These are phyloP conservation scores for Gymnarchus niloticus DNA, from an alignment of 2,113 vertebrate genomes.

Conservation along the genomic window DNA sequence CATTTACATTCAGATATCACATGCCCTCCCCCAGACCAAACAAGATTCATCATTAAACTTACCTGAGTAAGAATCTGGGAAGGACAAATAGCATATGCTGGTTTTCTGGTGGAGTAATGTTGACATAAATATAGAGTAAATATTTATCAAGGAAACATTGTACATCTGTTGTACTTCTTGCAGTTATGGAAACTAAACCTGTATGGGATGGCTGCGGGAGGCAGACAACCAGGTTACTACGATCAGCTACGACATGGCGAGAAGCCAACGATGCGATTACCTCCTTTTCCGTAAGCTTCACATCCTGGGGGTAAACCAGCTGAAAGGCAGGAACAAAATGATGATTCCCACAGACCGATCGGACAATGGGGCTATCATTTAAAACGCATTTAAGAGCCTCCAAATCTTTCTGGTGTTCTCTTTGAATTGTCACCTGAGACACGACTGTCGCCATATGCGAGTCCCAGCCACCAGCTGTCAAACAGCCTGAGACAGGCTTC, in stretches of 20 bases:
- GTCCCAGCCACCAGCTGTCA: neutral
- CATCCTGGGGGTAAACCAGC: conserved; percentile 81
- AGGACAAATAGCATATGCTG: conserved; percentile 90
- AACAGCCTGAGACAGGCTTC: neutral
- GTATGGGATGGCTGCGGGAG: neutral
- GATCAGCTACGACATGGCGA: neutral
- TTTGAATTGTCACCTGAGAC: neutral
- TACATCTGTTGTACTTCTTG: neutral
- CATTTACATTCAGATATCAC: neutral
- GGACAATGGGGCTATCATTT: neutral
- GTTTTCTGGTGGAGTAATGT: conserved; percentile 73
- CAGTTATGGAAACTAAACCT: neutral
- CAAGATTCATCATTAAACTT: conserved; percentile 16
- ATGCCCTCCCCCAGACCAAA: neutral
- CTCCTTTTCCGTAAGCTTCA: conserved; percentile 87
- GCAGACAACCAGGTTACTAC: neutral
- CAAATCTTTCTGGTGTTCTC: neutral
- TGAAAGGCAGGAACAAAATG: conserved; percentile 46
- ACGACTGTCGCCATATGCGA: too few relatives aligned
- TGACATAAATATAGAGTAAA: neutral
- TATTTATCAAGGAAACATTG: neutral
- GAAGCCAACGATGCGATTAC: conserved; percentile 48
- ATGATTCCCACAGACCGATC: neutral
- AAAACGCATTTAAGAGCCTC: neutral
- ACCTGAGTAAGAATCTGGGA: conserved; percentile 97